Evolutionary conservation across 2,888 invertebrate species (phyloP), one percentile per base, ranked within the genome.

Genomic region (Eilema griseolum): DNA sequence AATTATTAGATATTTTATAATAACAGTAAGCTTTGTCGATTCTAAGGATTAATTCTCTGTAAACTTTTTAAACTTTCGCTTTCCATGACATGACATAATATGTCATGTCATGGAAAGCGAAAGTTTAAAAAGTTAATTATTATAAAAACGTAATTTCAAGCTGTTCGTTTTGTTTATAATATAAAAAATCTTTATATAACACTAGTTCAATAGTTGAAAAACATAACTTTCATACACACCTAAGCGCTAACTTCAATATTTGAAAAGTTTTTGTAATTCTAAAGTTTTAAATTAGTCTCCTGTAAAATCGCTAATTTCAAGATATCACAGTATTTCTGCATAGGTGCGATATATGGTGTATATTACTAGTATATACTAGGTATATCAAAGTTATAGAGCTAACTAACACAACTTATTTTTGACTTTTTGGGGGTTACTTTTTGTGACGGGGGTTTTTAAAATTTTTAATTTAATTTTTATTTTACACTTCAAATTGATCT

Each of bases 251-350:
- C 62, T 62, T 62, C 62, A 62, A 62, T 62, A 37, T 62, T 37
- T 37, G 31, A 62, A 62, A 62, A 62, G 62, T 62, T 62, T 33
- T 37, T 62, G 62, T 62, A 62, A 37, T 62, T 62, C 62, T 62
- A 37, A 37, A 37, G 37, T 37, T 37, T 61, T 16, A 61, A 61
- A 61, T 26, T 61, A 31, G 61, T 61, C 61, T 61, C 61, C 61
- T 61, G 61, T 28, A 61, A 61, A 61, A 61, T 61, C 61, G 31
- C 20, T 61, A 26, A 61, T 61, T 61, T 61, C 61, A 61, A 26
- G 61, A 61, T 61, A 61, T 61, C 28, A 61, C 61, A 61, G 61
- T 61, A 26, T 61, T 61, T 26, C 61, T 31, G 61, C 61, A 61
- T 28, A 61, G 26, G 61, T 61, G 61, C 61, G 61, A 61, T 4